A percentile compares a stretch with the other conserved stretches of the same genome.
phyloP scores from a whole-genome alignment of 2,113 vertebrate genomes.

The Pterophyllum scalare region DNA sequence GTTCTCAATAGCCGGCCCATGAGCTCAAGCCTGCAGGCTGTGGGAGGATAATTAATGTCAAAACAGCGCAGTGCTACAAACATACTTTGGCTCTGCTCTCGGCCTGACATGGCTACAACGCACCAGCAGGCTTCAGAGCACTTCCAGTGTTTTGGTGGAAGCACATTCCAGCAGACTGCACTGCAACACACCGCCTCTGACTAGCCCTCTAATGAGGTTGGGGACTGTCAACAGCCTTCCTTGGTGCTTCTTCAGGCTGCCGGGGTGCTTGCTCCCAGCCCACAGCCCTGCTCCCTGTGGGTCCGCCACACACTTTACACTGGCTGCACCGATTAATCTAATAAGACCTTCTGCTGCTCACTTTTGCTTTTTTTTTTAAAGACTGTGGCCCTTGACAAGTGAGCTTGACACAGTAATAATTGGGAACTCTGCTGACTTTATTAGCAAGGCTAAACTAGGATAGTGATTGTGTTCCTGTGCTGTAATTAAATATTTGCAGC shows the following conservation, averaged over 20 bases:
- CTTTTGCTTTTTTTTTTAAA: constrained; percentile 49
- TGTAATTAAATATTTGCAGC: constrained; percentile 64
- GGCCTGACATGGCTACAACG: constrained; percentile 67
- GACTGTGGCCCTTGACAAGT: constrained; percentile 56
- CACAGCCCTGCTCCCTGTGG: constrained; percentile 58
- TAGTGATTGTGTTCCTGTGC: constrained; percentile 37
- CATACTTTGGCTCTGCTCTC: constrained; percentile 54
- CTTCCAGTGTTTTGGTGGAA: constrained; percentile 68
- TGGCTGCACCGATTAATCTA: constrained; percentile 79
- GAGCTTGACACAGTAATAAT: constrained; percentile 65
- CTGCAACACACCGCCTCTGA: constrained; percentile 69
- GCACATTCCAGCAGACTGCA: constrained; percentile 79
- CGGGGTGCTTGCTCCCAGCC: constrained; percentile 39
- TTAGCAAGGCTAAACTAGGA: constrained; percentile 62
- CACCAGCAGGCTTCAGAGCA: constrained; percentile 68
- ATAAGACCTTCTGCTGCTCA: constrained; percentile 63
- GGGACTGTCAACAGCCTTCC: constrained; percentile 80
- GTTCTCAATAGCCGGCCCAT: constrained; percentile 2
- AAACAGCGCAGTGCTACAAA: constrained; percentile 70
- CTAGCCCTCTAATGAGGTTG: constrained; percentile 82
- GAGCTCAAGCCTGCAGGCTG: constrained; percentile 49
- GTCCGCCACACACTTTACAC: constrained; percentile 72
- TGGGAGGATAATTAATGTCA: constrained; percentile 81
- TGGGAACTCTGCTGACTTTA: constrained; percentile 59
- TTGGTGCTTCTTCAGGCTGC: constrained; percentile 48